Evolutionary conservation across 23 tunicate genomes (phyloP), one percentile per base, ranked within the genome.

Genomic region (Botrylloides violaceus): DNA sequence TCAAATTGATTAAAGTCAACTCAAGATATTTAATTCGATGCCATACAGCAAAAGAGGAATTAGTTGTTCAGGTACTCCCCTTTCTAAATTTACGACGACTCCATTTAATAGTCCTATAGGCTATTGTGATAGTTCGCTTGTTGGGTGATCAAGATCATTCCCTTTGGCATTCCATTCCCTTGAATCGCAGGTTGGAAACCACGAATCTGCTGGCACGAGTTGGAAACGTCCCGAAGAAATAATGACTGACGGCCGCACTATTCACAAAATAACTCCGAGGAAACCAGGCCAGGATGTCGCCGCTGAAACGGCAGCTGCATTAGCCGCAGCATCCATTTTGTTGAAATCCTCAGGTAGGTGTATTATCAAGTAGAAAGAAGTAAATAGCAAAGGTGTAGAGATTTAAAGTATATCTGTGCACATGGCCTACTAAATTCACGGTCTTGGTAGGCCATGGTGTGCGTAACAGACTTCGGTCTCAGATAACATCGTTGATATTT

Each of bases 11-110:
- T 19, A 64, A 63, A 30, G 78, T 85, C 81, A 70, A 81, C 21
- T 59, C 84, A 32, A 75, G 83, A 5, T 90, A 90, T 49, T 58
- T 90, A 47, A 73, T 90, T 2, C 73, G 86, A 37, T 83, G 90
- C 49, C 85, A 79, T 32, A 74, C 65, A 0, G 50, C 49, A 21
- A 28, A 37, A 4, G 49, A 75, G 3, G 58, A 80, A 36, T 66
- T 90, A 20, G 85, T 90, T 20, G 85, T 83, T 29, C 97, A 90
- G 85, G 97, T 83, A 38, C 12, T n/a, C n/a, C n/a, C n/a, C n/a
- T n/a, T n/a, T n/a, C n/a, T n/a, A n/a, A n/a, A n/a, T n/a, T n/a
- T n/a, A n/a, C n/a, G n/a, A n/a, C n/a, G n/a, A n/a, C n/a, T n/a
- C n/a, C n/a, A n/a, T n/a, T n/a, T n/a, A n/a, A n/a, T n/a, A n/a